Base-by-base conservation (phyloP, 1,140 invertebrate species). In the Drosophila truncata region DNA sequence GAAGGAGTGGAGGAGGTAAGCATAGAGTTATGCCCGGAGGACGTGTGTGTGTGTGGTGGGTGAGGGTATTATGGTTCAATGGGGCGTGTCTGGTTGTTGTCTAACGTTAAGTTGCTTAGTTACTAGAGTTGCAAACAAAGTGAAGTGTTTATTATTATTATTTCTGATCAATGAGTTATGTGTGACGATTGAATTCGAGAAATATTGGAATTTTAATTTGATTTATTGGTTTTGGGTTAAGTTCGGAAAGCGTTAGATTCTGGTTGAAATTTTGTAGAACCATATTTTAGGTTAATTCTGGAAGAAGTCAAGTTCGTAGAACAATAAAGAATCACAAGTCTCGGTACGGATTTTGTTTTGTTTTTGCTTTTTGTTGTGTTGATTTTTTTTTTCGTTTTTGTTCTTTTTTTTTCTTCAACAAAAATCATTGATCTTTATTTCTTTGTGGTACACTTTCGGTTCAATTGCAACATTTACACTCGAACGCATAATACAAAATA, bases 351-450 rank as follows among this genome's bases (percentile, higher is more conserved):
- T 78, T 78, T 78, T 80, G 52, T 79, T 78, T 59, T 63, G 58
- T 63, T 70, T 70, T 70, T 70, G 66, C 27, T 70, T 79, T 81
- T 82, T 74, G 54, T 74, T 74, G 63, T 76, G 65, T 78, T 77
- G 6, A 52, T 72, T 70, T 78, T 71, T 61, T 61, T 76, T 75
- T 33, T 58, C 4, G 49, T 77, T 50, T 50, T 31, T n/a, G n/a
- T n/a, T n/a, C n/a, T 31, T 85, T 35, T 70, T 86, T 86, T 75
- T 69, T 90, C 64, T 90, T 85, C 76, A 82, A 90, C 86, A 87
- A 88, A 91, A 91, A 81, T 91, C 90, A 91, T 91, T 91, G 90
- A 91, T 90, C 90, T 91, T 91, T 91, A 91, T 91, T 70, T 70
- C 29, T 44, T 70, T 91, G 84, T 85, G 80, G 74, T 87, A 87